Base-by-base conservation (phyloP, 2,888 invertebrate genomes). In the Sisyra nigra region DNA sequence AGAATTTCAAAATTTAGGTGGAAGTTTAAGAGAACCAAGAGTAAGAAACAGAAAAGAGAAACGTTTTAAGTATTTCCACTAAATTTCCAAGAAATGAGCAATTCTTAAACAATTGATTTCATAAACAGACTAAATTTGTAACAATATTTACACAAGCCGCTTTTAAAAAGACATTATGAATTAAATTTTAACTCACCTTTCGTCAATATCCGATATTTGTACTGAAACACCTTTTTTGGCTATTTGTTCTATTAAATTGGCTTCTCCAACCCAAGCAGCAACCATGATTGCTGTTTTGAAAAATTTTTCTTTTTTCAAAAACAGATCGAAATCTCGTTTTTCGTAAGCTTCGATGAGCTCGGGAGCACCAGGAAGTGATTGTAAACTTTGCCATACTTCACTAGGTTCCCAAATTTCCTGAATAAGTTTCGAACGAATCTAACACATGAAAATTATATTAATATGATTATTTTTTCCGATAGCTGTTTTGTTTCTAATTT, bases 141-240 rank as follows among this genome's bases (percentile, higher is more conserved):
- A 18, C 31, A 29, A 17, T 17, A 13, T 37, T 24, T n/a, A n/a
- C n/a, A n/a, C n/a, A n/a, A n/a, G n/a, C n/a, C n/a, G n/a, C n/a
- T 24, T 24, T 5, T 24, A 24, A 5, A 24, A 24, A 24, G 7
- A 29, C 19, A 32, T 31, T 15, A 13, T 6, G 31, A n/a, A 31
- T 11, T 17, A 37, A 19, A 3, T 11, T 42, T 5, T 38, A 60
- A 57, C 43, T 60, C 67, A 77, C 80, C 78, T 73, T 51, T 83
- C 84, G 44, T 68, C 70, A 18, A 66, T 65, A 55, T 89, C 89
- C 29, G 64, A 59, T 8, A 67, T 67, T 50, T 81, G 74, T 11
- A 79, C 70, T 53, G 76, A 68, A 2, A 76, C 74, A 1, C 74
- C 74, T 37, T 66, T 57, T 17, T 67, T 63, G 34, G 79, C 51